Evolutionary conservation across 2,888 invertebrate genomes (phyloP).

Genomic region (Notodromas monacha): DNA sequence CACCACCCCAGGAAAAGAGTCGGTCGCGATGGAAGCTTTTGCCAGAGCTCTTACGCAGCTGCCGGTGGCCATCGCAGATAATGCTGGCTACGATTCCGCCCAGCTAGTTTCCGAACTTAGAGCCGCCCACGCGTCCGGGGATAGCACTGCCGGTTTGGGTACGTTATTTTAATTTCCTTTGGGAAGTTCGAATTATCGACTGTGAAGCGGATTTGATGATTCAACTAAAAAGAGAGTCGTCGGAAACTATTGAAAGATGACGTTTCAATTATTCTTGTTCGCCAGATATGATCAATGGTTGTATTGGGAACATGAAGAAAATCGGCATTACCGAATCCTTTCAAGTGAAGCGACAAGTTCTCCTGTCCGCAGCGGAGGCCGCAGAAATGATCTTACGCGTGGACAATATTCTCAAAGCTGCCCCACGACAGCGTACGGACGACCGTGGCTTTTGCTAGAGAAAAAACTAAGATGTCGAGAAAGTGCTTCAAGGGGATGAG

Average conservation of each 20-base stretch:
- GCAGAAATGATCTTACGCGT: conserved; percentile 97
- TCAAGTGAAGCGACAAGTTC: conserved; percentile 79
- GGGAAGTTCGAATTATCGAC: too few species aligned
- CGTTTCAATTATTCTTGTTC: neutral
- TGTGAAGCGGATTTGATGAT: too few species aligned
- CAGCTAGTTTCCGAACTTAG: conserved; percentile 66
- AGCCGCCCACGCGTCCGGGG: conserved; percentile 56
- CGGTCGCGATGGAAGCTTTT: conserved; percentile 84
- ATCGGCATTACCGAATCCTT: conserved; percentile 86
- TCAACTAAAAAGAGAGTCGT: too few species aligned
- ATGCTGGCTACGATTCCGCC: conserved; percentile 91
- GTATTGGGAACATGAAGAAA: conserved; percentile 54
- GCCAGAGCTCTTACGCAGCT: conserved; percentile 46
- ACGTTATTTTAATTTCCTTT: too few species aligned
- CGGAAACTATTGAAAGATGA: too few species aligned
- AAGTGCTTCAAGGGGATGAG: too few species aligned
- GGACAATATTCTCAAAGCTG: conserved; percentile 76
- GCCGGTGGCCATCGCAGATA: conserved; percentile 87
- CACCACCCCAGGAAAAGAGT: conserved; percentile 77
- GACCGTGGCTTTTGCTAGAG: conserved; percentile 60
- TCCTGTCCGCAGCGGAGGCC: conserved; percentile 75
- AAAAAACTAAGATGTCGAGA: too few species aligned
- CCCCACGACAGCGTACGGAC: conserved; percentile 50
- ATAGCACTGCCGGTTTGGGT: conserved; percentile 41
- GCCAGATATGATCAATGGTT: conserved; percentile 56